phyloP scores from a whole-genome alignment of 2,113 vertebrate genomes.

The Etheostoma cragini region DNA sequence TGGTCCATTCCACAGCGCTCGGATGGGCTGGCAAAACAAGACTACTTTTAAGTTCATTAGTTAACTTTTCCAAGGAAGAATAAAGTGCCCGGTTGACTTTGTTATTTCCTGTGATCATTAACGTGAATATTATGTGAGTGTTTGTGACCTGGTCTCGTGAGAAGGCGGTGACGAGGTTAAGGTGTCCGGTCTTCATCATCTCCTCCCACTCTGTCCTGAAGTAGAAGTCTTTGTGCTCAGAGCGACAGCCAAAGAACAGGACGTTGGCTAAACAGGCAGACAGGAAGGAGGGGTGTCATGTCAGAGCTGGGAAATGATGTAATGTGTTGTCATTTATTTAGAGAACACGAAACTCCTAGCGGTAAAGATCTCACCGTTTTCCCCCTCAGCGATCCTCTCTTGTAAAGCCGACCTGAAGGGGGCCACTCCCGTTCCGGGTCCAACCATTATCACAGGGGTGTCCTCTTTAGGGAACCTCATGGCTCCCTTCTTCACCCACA shows the following conservation, averaged over 20 bases:
- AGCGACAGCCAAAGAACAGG: slow-evolving; percentile 94
- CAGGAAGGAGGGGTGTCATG: neutral
- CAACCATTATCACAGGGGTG: slow-evolving; percentile 91
- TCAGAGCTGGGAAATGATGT: neutral
- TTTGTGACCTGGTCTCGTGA: slow-evolving; percentile 93
- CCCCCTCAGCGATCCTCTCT: slow-evolving; percentile 86
- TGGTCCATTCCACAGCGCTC: too few relatives aligned
- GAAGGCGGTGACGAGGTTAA: slow-evolving; percentile 92
- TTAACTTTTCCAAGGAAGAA: too few relatives aligned
- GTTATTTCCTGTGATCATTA: neutral
- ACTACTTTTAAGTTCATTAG: too few relatives aligned
- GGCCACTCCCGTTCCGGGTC: slow-evolving; percentile 95
- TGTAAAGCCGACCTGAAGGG: slow-evolving; percentile 93
- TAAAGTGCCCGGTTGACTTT: neutral
- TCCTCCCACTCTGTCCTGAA: slow-evolving; percentile 90
- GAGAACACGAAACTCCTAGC: neutral
- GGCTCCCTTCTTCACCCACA: slow-evolving; percentile 92
- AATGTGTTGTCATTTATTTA: neutral
- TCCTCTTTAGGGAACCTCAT: slow-evolving; percentile 87
- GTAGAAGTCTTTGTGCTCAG: slow-evolving; percentile 90
- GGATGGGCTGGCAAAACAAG: too few relatives aligned
- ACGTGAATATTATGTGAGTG: neutral
- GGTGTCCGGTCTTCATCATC: slow-evolving; percentile 77
- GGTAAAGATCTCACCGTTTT: slow-evolving; percentile 76
- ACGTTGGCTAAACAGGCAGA: slow-evolving; percentile 83